phyloP scores from a whole-genome alignment of 1,140 invertebrate species.

The Leptonema lineaticorne region DNA sequence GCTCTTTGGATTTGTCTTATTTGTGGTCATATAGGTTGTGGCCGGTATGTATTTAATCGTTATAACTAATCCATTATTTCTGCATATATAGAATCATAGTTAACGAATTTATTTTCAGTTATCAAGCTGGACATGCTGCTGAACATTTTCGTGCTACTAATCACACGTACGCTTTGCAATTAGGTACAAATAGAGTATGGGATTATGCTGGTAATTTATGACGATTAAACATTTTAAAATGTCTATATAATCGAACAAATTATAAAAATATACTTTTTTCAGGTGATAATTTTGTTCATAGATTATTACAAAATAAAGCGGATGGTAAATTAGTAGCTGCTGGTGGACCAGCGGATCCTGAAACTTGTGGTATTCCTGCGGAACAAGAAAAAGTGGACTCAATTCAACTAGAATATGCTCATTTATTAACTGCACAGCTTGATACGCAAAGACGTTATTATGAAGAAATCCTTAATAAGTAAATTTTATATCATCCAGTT shows the following conservation, averaged over 20 bases:
- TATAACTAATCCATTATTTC: slow-evolving; percentile 10
- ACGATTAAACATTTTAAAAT: not conserved
- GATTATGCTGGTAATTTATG: slow-evolving; percentile 79
- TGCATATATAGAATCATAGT: slow-evolving; percentile 13
- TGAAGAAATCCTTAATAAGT: slow-evolving; percentile 75
- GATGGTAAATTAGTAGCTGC: slow-evolving; percentile 95
- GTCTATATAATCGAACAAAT: not conserved
- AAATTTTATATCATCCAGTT: not conserved
- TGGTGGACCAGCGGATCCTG: slow-evolving; percentile 66
- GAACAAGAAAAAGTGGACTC: slow-evolving; percentile 89
- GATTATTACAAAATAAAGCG: slow-evolving; percentile 92
- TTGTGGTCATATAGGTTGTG: slow-evolving; percentile 97
- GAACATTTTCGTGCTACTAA: slow-evolving; percentile 92
- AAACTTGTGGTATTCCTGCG: slow-evolving; percentile 56
- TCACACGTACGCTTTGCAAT: slow-evolving; percentile 95
- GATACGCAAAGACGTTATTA: slow-evolving; percentile 93
- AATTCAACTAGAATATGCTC: slow-evolving; percentile 94
- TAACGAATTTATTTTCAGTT: slow-evolving; percentile 53
- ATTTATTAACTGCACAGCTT: slow-evolving; percentile 94
- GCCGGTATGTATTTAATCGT: slow-evolving; percentile 56
- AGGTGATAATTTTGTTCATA: slow-evolving; percentile 96
- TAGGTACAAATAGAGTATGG: slow-evolving; percentile 96
- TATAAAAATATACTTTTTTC: slow-evolving; percentile 33
- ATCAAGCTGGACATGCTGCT: slow-evolving; percentile 69
- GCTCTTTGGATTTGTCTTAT: slow-evolving; percentile 98